Conservation (phyloP, 1,140 invertebrate genomes). For the Spodoptera litura region DNA sequence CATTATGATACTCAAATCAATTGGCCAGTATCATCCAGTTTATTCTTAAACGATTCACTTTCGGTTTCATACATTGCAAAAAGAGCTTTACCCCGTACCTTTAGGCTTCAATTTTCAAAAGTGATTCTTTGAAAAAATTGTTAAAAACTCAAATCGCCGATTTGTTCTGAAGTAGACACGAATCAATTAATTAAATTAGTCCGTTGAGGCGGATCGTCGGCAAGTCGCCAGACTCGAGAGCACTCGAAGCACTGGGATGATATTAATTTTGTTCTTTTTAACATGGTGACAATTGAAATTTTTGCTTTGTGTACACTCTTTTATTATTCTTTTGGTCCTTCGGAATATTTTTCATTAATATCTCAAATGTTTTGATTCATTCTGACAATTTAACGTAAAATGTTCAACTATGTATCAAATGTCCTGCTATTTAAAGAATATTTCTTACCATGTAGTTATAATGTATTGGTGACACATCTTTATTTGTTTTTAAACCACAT, state of each 20-base stretch:
- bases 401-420: too few relatives aligned
- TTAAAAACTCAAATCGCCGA: constrained; percentile 45
- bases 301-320: constrained; percentile 3
- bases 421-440: too few relatives aligned
- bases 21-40: constrained; percentile 46
- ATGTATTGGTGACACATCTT: too few relatives aligned
- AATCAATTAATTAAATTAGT: constrained; percentile 76
- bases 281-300: constrained; percentile 18
- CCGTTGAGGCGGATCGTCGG: constrained; percentile 69
- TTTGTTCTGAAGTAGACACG: constrained; percentile 61
- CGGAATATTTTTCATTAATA: neutral
- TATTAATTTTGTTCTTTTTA: constrained; percentile 42
- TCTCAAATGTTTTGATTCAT: neutral
- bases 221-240: constrained; percentile 49
- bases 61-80: neutral
- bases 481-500: too few relatives aligned
- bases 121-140: constrained; percentile 8
- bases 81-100: constrained; percentile 12
- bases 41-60: constrained; percentile 21
- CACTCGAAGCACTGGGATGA: constrained; percentile 15
- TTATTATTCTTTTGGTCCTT: neutral
- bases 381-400: too few relatives aligned
- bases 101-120: constrained; percentile 19
- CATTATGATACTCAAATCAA: constrained; percentile 56
- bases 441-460: too few relatives aligned